These are phyloP conservation scores for Thera britannica DNA, from an alignment of 2,888 invertebrate genomes.

Conservation along the genomic window DNA sequence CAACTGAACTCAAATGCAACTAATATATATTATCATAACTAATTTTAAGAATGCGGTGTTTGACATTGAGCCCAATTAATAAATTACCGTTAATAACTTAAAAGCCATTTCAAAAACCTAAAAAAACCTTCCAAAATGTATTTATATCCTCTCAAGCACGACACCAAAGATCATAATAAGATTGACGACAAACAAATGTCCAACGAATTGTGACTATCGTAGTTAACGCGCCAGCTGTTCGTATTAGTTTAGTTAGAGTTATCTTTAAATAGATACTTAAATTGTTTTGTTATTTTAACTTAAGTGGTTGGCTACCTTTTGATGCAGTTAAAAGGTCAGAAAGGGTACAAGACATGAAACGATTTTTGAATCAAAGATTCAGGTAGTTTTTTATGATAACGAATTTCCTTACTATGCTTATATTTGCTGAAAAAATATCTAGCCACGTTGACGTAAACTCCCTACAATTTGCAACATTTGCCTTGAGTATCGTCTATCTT, in stretches of 20 bases:
- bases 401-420: too few species aligned
- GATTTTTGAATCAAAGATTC: not conserved
- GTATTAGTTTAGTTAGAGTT: conserved; percentile 19
- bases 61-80: not conserved
- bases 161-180: not conserved
- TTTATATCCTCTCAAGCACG: not conserved
- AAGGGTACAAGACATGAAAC: not conserved
- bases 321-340: conserved; percentile 5
- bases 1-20: not conserved
- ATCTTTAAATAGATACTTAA: conserved; percentile 20
- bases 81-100: too few species aligned
- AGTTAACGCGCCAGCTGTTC: conserved; percentile 19
- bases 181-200: conserved; percentile 17
- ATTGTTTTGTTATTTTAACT: conserved; percentile 17
- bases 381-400: too few species aligned
- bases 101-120: too few species aligned
- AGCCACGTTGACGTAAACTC: not conserved
- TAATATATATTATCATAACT: not conserved
- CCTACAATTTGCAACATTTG: not conserved
- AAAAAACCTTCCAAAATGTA: too few species aligned
- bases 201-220: conserved; percentile 4
- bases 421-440: too few species aligned
- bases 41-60: not conserved
- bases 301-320: conserved; percentile 15
- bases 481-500: conserved; percentile 5